Evolutionary conservation across 2,113 vertebrate species (phyloP).

Genomic region (Laticauda laticaudata): DNA sequence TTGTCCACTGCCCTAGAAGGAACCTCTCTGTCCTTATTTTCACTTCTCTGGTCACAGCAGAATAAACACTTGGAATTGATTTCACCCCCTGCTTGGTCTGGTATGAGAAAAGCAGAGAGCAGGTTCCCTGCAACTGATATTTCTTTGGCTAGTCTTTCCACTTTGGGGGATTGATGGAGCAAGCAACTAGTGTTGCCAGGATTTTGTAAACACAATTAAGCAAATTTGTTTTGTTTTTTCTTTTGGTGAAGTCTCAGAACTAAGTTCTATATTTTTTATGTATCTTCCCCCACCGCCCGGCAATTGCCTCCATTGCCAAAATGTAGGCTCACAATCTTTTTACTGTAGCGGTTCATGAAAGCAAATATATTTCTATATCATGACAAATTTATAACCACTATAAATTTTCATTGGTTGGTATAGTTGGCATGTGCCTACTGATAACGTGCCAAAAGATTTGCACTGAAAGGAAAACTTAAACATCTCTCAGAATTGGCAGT

Average conservation of each 20-base stretch:
- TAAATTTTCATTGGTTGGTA: constrained; percentile 76
- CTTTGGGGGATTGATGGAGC: constrained; percentile 9
- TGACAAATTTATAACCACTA: constrained; percentile 80
- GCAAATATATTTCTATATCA: constrained; percentile 71
- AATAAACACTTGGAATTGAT: neutral
- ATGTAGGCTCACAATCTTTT: constrained; percentile 65
- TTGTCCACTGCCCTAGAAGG: neutral
- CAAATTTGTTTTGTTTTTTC: constrained; percentile 7
- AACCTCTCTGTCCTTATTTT: neutral
- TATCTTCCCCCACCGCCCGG: neutral
- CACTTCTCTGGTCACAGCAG: neutral
- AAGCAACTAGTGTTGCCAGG: neutral
- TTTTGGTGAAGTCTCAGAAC: constrained; percentile 31
- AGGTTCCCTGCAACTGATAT: neutral
- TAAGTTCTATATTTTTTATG: constrained; percentile 35
- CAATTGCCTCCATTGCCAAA: constrained; percentile 39
- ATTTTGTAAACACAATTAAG: neutral
- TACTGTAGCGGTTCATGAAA: constrained; percentile 71
- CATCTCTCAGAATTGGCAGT: constrained; percentile 61
- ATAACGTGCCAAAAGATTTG: constrained; percentile 74
- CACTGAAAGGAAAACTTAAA: constrained; percentile 63
- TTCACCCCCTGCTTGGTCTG: neutral
- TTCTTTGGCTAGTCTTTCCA: neutral
- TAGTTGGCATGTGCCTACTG: constrained; percentile 68
- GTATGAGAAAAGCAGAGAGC: neutral